Percentiles rank a stretch among this genome's conserved stretches.
These are phyloP conservation scores for Leucophora obtusa DNA, from an alignment of 2,888 invertebrate genomes.

Conservation along the genomic window DNA sequence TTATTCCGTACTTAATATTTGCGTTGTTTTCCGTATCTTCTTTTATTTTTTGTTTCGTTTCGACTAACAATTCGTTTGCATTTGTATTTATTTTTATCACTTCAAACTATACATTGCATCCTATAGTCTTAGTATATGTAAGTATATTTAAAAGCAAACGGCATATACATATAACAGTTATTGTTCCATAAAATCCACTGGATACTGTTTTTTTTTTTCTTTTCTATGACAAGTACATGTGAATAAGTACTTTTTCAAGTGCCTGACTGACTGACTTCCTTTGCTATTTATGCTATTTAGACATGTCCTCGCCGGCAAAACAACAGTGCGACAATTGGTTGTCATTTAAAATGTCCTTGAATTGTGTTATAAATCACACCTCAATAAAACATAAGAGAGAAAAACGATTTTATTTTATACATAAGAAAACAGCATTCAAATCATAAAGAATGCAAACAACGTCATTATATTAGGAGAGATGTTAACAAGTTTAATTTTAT, in stretches of 20 bases:
- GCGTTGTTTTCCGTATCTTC: background rate
- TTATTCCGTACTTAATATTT: background rate
- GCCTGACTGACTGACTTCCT: slow-evolving; percentile 54
- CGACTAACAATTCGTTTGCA: slow-evolving; percentile 7
- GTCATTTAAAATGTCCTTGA: slow-evolving; percentile 56
- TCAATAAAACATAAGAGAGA: slow-evolving; percentile 48
- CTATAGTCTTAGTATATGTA: background rate
- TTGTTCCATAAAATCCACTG: slow-evolving; percentile 11
- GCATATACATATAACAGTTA: slow-evolving; percentile 16
- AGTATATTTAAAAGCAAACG: background rate
- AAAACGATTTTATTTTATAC: slow-evolving; percentile 17
- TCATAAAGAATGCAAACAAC: slow-evolving; percentile 15
- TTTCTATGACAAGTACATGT: slow-evolving; percentile 14
- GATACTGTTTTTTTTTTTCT: background rate
- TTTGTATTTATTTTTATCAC: slow-evolving; percentile 13
- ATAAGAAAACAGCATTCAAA: slow-evolving; percentile 25
- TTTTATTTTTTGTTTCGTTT: background rate
- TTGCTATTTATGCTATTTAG: slow-evolving; percentile 26
- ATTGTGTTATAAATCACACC: slow-evolving; percentile 50
- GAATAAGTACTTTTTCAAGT: slow-evolving; percentile 51
- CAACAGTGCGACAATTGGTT: slow-evolving; percentile 42
- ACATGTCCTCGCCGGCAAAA: slow-evolving; percentile 33
- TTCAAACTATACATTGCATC: background rate
- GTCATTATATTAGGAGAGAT: background rate
- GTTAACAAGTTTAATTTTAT: slow-evolving; percentile 10